Evolutionary conservation across 2,797 vertebrate species (phyloP), one percentile per base, ranked within the genome.

Genomic region (Hoplostethus mediterraneus): DNA sequence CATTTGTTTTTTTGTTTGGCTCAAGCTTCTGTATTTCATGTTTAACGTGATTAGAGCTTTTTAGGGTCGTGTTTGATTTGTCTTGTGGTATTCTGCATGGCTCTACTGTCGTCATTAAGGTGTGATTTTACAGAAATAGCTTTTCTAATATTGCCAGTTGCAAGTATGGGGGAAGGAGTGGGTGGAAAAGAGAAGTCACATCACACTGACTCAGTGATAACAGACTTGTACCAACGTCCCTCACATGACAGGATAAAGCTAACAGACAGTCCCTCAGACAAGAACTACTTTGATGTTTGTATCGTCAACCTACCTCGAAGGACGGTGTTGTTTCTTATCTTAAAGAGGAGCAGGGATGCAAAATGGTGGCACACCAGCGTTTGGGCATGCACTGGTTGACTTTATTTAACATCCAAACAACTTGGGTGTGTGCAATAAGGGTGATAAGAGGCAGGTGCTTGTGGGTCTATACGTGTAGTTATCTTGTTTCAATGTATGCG

Each of bases 321-420:
- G 47, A 64, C 30, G 16, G 42, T 40, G 1, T 76, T 81, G 21
- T 44, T 42, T 71, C 52, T 82, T 80, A 75, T 84, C 68, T 71
- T n/a, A 56, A 45, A 57, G 54, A 49, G 30, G 33, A 55, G 66
- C 5, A 4, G 56, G 33, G 60, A 65, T 65, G n/a, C n/a, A 66
- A 49, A 68, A 73, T 72, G 71, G 42, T 70, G 77, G 77, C 33
- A 21, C 25, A 65, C 42, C 51, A 54, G 14, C 0, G 0, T 66
- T 75, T 16, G 40, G 80, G 82, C 67, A 86, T 1, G 52, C 68
- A 55, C 60, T n/a, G 14, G 1, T 36, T 65, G 57, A 79, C 84
- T 90, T 73, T 92, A 78, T 93, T 93, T 90, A 82, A 71, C 57
- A 16, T 85, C 77, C 74, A 93, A 92, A 93, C 89, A 93, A 21